These are phyloP conservation scores for Suricata suricatta DNA, from an alignment of 2,113 vertebrate genomes.

Conservation along the genomic window DNA sequence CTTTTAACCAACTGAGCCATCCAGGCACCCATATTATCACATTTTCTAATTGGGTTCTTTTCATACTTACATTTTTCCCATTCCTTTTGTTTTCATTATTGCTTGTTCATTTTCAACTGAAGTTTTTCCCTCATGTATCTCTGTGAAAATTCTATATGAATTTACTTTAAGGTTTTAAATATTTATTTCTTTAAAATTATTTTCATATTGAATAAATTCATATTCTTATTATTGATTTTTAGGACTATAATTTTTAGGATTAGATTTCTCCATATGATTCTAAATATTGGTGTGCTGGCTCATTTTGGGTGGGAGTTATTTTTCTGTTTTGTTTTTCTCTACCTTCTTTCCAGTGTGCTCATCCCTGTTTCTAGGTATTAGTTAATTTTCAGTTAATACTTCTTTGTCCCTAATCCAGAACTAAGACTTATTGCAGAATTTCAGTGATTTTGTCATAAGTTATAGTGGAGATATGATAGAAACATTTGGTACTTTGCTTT, in stretches of 20 bases:
- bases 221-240: conserved; percentile 16
- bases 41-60: background rate
- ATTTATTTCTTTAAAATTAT: background rate
- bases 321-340: background rate
- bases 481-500: background rate
- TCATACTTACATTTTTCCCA: background rate
- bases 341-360: background rate
- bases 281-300: background rate
- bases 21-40: background rate
- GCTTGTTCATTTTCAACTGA: background rate
- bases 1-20: background rate
- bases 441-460: conserved; percentile 11
- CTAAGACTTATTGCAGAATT: background rate
- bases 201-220: conserved; percentile 7
- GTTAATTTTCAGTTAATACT: background rate
- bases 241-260: background rate
- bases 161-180: background rate
- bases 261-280: background rate
- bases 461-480: conserved; percentile 5
- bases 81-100: conserved; percentile 16
- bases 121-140: background rate
- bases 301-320: background rate
- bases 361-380: background rate
- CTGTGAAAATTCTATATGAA: background rate
- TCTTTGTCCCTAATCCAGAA: background rate